Evolutionary conservation across 2,888 invertebrate genomes (phyloP).

Genomic region (Trissonchulus latispiculum): DNA sequence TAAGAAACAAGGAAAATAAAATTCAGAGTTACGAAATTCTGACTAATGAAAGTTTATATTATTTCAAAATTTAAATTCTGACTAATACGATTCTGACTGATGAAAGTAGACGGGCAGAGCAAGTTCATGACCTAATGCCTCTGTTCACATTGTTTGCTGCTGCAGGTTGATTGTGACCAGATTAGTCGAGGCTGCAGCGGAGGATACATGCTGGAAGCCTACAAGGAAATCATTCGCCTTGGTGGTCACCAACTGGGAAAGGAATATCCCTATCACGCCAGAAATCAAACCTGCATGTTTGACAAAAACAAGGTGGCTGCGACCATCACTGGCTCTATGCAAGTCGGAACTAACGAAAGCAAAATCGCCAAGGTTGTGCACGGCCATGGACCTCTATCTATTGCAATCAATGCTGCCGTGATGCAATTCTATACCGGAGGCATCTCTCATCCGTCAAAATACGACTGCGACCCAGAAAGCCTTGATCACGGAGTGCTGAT

Average conservation of each 20-base stretch:
- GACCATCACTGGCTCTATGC: too few species aligned
- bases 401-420: slow-evolving; percentile 47
- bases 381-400: slow-evolving; percentile 32
- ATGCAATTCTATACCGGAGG: too few species aligned
- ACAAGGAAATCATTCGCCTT: slow-evolving; percentile 56
- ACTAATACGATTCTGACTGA: too few species aligned
- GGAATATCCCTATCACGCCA: slow-evolving; percentile 71
- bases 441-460: too few species aligned
- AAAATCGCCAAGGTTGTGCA: slow-evolving; percentile 39
- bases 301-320: too few species aligned
- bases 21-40: too few species aligned
- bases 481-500: slow-evolving; percentile 67
- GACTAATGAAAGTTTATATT: too few species aligned
- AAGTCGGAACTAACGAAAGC: slow-evolving; percentile 38
- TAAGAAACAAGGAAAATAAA: too few species aligned
- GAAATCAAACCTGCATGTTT: neutral
- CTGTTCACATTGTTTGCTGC: too few species aligned
- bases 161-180: slow-evolving; percentile 84
- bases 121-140: too few species aligned
- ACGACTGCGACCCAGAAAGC: slow-evolving; percentile 31
- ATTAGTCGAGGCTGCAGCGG: slow-evolving; percentile 78
- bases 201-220: slow-evolving; percentile 68
- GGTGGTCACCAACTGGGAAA: slow-evolving; percentile 79
- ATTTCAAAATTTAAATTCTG: too few species aligned
- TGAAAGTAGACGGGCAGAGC: too few species aligned